Evolutionary conservation across 2,113 vertebrate species (phyloP).

Genomic region (Antennarius striatus): DNA sequence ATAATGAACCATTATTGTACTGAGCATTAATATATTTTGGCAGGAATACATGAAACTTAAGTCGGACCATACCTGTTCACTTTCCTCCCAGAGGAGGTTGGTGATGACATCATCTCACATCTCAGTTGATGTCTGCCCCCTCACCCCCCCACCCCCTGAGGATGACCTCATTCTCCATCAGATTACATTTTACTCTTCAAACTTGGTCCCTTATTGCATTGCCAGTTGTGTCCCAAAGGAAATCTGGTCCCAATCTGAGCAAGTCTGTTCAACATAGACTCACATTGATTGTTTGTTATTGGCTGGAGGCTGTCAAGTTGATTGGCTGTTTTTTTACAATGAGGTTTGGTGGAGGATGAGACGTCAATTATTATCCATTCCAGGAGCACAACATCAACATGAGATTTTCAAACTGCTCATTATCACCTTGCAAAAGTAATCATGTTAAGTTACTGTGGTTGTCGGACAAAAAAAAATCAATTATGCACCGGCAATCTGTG

Average conservation of each 20-base stretch:
- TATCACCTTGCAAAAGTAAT: background rate
- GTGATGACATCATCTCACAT: constrained; percentile 11
- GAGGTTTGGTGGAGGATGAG: constrained; percentile 43
- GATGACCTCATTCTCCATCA: constrained; percentile 31
- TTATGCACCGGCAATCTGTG: too few species aligned
- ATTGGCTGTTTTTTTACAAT: constrained; percentile 40
- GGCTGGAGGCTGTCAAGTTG: constrained; percentile 62
- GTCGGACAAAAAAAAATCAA: too few species aligned
- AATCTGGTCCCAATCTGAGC: constrained; percentile 62
- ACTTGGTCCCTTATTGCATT: constrained; percentile 39
- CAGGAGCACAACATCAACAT: constrained; percentile 10
- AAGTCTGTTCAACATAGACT: constrained; percentile 31
- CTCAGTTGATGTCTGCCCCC: constrained; percentile 8
- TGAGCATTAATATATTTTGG: background rate
- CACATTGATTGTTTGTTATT: constrained; percentile 65
- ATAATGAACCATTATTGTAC: too few species aligned
- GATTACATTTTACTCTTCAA: constrained; percentile 57
- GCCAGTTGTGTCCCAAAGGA: constrained; percentile 53
- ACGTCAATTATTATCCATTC: constrained; percentile 33
- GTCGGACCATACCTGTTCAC: background rate
- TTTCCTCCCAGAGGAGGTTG: constrained; percentile 37
- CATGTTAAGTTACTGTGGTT: background rate
- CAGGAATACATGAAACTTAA: background rate
- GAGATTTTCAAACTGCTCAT: background rate
- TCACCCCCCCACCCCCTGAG: too few species aligned